Evolutionary conservation across 1,140 invertebrate genomes (phyloP), one percentile per base, ranked within the genome.

Genomic region (Trichoplusia ni): DNA sequence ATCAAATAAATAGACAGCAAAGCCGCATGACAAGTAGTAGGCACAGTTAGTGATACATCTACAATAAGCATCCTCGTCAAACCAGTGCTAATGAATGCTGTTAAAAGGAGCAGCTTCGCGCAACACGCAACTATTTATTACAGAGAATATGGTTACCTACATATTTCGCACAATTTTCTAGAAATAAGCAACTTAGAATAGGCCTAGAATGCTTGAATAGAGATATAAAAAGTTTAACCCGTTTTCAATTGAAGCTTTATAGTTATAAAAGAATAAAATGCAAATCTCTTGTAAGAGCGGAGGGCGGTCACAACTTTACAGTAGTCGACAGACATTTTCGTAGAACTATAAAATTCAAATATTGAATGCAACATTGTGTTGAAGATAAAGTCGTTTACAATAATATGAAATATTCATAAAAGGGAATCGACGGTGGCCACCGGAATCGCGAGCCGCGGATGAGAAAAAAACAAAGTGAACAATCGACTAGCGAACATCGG

Each of bases 391-490:
- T 84, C 59, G 75, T 84, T 78, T 77, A 81, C 78, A 82, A 84
- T 82, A 79, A 79, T 74, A 82, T 81, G 77, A 78, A 82, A 82
- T 84, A 81, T 86, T 82, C 78, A 84, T 84, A 77, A 73, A 82
- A 77, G 69, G 67, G 69, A 67, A 58, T 66, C 46, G 67, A 54
- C 56, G 53, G 65, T 56, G 67, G 61, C 67, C 68, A 77, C 73
- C 70, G 63, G 66, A 64, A 63, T 53, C 29, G 67, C 56, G 37
- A 64, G 38, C 40, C 59, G 29, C 25, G 59, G 29, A 56, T 53
- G 31, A 31, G 38, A 70, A 73, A 65, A 71, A 75, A 67, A 53
- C 42, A 40, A 46, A 44, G 5, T 44, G 54, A 29, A 58, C 54
- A 58, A 67, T 51, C 27, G 53, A 62, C 63, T 64, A 46, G 44